Conservation (phyloP, 2,888 invertebrate species). For the Epinotia bilunana region DNA sequence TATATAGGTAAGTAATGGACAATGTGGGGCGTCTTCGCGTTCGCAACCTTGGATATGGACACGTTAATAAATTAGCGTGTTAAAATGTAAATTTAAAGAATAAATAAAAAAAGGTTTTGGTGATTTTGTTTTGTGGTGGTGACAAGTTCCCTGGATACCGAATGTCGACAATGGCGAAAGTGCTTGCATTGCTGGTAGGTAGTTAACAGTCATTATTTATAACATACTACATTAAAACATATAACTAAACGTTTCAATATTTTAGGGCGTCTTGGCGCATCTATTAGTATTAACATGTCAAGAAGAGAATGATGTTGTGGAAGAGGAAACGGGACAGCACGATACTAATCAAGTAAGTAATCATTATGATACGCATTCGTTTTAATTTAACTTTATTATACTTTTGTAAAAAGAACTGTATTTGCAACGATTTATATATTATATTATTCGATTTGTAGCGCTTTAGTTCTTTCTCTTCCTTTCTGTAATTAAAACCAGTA, state of each 20-base stretch:
- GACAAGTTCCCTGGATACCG: constrained; percentile 46
- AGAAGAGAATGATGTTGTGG: constrained; percentile 59
- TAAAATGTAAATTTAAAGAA: constrained; percentile 49
- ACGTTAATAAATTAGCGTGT: constrained; percentile 54
- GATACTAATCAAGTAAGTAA: constrained; percentile 62
- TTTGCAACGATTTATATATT: not conserved
- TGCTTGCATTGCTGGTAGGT: constrained; percentile 68
- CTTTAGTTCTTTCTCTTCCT: not conserved
- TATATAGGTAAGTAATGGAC: constrained; percentile 77
- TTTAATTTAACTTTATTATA: not conserved
- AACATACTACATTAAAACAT: constrained; percentile 8
- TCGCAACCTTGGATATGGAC: constrained; percentile 80
- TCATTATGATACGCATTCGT: not conserved
- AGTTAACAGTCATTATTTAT: constrained; percentile 20
- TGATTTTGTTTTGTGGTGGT: constrained; percentile 55
- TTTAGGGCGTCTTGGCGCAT: constrained; percentile 73
- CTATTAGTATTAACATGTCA: constrained; percentile 70
- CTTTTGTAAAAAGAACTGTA: not conserved
- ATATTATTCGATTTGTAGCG: not conserved
- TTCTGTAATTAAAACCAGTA: not conserved
- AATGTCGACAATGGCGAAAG: constrained; percentile 64
- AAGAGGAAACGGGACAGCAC: constrained; percentile 53
- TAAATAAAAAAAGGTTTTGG: constrained; percentile 45
- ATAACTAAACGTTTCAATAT: constrained; percentile 15
- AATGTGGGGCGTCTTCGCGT: constrained; percentile 67